These are phyloP conservation scores for Danio tinwini DNA, from an alignment of 2,797 vertebrate species.

Conservation along the genomic window DNA sequence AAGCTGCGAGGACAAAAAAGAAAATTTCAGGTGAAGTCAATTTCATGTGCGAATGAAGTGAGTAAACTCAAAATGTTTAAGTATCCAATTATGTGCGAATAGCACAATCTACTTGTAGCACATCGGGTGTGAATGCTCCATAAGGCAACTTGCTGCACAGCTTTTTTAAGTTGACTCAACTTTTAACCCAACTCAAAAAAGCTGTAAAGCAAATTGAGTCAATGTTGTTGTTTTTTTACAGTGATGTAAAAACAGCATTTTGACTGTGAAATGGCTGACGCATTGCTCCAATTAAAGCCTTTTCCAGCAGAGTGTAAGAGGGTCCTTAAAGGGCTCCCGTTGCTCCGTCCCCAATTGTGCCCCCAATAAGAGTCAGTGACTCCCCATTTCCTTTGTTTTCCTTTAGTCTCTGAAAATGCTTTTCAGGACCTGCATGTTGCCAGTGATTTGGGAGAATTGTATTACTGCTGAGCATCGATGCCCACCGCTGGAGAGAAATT, in stretches of 20 bases:
- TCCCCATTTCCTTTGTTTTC: constrained; percentile 30
- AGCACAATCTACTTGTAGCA: no score
- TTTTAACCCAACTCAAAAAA: no score
- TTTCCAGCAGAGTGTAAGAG: neutral
- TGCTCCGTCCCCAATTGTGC: constrained; percentile 41
- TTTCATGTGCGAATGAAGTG: no score
- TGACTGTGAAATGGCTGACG: neutral
- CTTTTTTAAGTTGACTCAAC: no score
- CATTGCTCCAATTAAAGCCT: neutral
- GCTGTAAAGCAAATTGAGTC: no score
- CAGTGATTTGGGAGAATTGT: constrained; percentile 46
- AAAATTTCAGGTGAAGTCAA: no score
- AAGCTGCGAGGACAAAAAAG: no score
- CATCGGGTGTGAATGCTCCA: no score
- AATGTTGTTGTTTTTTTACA: no score
- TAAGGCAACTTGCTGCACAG: no score
- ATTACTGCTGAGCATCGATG: constrained; percentile 46
- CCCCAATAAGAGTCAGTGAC: constrained; percentile 6
- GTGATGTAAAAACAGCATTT: neutral
- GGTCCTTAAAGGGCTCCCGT: constrained; percentile 26
- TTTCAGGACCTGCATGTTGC: constrained; percentile 24
- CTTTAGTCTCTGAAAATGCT: constrained; percentile 36
- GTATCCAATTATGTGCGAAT: no score
- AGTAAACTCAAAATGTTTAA: no score
- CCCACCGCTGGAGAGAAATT: constrained; percentile 52